Conservation (phyloP, 2,888 invertebrate genomes). For the Anarsia innoxiella region DNA sequence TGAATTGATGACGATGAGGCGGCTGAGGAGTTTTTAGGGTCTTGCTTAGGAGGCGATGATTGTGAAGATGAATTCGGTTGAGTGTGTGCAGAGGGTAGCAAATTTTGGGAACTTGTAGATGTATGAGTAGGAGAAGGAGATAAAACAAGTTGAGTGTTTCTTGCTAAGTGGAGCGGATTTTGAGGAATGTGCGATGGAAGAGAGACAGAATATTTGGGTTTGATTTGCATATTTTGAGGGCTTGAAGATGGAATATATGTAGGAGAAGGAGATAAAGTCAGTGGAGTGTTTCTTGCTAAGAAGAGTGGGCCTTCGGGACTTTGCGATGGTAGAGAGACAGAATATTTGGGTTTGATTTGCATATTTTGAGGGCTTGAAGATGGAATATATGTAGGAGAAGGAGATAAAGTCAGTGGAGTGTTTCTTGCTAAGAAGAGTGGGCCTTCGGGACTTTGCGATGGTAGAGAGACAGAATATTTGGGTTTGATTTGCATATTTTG, state of each 20-base stretch:
- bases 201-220: no score
- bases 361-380: constrained; percentile 7
- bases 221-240: no score
- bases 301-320: no score
- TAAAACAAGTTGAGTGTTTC: constrained; percentile 8
- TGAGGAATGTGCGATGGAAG: constrained; percentile 9
- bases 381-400: constrained; percentile 9
- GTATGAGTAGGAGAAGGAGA: constrained; percentile 11
- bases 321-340: no score
- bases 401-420: constrained; percentile 9
- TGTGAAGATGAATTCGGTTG: constrained; percentile 6
- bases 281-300: no score
- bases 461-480: constrained; percentile 8
- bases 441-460: constrained; percentile 7
- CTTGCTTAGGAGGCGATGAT: constrained; percentile 7
- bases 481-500: constrained; percentile 9
- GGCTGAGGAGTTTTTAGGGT: constrained; percentile 4
- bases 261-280: no score
- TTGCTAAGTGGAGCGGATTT: constrained; percentile 7
- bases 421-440: constrained; percentile 6
- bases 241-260: no score
- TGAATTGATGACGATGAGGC: constrained; percentile 2
- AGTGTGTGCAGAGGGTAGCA: constrained; percentile 7
- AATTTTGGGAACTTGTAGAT: constrained; percentile 10
- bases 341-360: constrained; percentile 11